Conservation (phyloP, 2,797 vertebrate genomes). For the Nothura maculosa region DNA sequence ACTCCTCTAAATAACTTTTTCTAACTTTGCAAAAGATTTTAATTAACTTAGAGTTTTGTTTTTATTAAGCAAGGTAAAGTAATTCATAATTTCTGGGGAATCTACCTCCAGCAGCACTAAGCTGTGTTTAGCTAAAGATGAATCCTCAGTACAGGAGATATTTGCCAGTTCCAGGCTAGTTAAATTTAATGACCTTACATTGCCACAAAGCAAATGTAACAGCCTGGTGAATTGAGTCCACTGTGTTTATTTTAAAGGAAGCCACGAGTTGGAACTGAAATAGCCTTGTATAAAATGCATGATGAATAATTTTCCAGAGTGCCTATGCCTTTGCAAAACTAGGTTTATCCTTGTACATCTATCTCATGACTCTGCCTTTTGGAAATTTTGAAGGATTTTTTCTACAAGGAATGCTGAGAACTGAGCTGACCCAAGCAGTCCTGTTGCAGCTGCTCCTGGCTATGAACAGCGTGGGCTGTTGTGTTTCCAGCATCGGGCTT, state of each 20-base stretch:
- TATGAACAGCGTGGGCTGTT: not conserved
- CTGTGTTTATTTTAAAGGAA: not conserved
- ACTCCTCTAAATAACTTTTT: not conserved
- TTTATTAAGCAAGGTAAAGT: not conserved
- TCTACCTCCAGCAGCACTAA: not conserved
- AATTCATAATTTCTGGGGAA: not conserved
- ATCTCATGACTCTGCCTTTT: not conserved
- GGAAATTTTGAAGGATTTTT: not conserved
- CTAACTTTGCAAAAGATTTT: not conserved
- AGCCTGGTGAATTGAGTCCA: not conserved
- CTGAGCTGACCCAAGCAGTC: not conserved
- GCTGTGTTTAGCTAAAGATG: not conserved
- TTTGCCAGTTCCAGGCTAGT: slow-evolving; percentile 18
- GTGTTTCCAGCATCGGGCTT: not conserved
- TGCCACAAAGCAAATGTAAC: not conserved
- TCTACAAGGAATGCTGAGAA: not conserved
- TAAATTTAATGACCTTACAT: not conserved
- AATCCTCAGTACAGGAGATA: not conserved
- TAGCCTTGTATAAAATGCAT: not conserved
- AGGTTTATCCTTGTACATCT: rapidly evolving
- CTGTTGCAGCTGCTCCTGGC: not conserved
- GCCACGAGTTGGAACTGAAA: not conserved
- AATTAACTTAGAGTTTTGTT: not conserved
- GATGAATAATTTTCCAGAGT: not conserved
- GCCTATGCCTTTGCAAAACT: not conserved